Evolutionary conservation across 2,797 vertebrate genomes (phyloP), one percentile per base, ranked within the genome.

Genomic region (Cyclopterus lumpus): DNA sequence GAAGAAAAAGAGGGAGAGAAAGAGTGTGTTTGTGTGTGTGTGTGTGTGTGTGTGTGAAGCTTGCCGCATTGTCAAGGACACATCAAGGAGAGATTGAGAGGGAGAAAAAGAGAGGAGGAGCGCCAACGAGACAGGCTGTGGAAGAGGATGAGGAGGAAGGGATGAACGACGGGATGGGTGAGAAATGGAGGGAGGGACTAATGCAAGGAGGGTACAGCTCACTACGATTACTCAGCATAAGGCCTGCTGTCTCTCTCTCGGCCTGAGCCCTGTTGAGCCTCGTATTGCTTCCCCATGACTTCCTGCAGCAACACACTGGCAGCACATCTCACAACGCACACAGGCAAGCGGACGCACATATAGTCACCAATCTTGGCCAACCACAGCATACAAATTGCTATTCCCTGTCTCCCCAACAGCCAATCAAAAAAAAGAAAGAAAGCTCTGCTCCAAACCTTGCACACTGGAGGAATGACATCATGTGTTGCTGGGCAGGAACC

Each of bases 31-130:
- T 68, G 62, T 67, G 77, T 75, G 78, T 20, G 67, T 55, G 67
- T 49, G 55, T 36, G 60, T 22, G 49, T 51, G 59, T 67, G 53
- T 61, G 58, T 58, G 63, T 48, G 76, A 62, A 93, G 93, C 86
- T 92, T 95, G 93, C 93, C 90, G 93, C 94, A 95, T 94, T 93
- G 92, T 94, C 95, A 96, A 96, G 95, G 95, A 94, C 92, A 91
- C 90, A 92, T 90, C 93, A 96, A 97, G 94, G 95, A 91, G 92
- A 94, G 92, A 91, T 91, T 85, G 91, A 90, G 90, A 88, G 89
- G 89, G 89, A 51, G 91, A 87, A 85, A 75, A 77, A 91, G 71
- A 86, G 72, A 86, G 62, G 73, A 86, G 76, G 82, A 85, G 79
- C 88, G 75, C 79, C 73, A 85, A 71, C 30, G 67, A 80, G 76